Percentiles rank a stretch among this genome's conserved stretches.
Evolutionary conservation across 2,113 vertebrate species (phyloP).

Genomic region (Cervus canadensis): DNA sequence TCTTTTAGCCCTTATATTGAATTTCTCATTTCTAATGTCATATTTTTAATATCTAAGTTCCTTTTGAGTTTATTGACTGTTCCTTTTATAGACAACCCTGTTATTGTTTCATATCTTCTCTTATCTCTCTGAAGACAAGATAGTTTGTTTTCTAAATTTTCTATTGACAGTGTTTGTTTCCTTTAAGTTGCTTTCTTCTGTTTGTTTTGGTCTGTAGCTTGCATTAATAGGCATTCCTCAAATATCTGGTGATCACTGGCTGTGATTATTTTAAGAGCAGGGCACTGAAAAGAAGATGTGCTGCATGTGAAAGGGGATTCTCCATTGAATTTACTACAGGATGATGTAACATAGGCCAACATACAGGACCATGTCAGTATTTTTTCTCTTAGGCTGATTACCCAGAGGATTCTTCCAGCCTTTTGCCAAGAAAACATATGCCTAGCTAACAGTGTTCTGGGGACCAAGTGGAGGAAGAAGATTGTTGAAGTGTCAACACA

Average conservation of each 20-base stretch:
- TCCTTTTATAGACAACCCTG: neutral
- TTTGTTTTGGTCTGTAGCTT: neutral
- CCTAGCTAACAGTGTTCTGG: neutral
- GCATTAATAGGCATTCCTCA: neutral
- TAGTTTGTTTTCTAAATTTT: neutral
- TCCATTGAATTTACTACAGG: neutral
- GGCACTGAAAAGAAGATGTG: neutral
- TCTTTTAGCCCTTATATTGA: neutral
- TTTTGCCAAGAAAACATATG: neutral
- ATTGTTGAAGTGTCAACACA: neutral
- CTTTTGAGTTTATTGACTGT: neutral
- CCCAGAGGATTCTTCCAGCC: neutral
- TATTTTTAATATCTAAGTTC: slow-evolving; percentile 4
- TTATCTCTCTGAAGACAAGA: neutral
- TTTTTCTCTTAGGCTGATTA: neutral
- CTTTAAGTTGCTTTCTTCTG: neutral
- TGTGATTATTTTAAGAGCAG: neutral
- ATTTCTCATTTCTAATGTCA: slow-evolving; percentile 34
- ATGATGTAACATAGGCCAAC: neutral
- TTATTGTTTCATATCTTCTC: neutral
- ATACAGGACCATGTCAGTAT: neutral
- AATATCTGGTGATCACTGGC: neutral
- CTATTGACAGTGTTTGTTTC: neutral
- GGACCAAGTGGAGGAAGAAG: neutral
- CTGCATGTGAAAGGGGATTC: neutral